Evolutionary conservation across 2,113 vertebrate genomes (phyloP).

Genomic region (Cavia porcellus): DNA sequence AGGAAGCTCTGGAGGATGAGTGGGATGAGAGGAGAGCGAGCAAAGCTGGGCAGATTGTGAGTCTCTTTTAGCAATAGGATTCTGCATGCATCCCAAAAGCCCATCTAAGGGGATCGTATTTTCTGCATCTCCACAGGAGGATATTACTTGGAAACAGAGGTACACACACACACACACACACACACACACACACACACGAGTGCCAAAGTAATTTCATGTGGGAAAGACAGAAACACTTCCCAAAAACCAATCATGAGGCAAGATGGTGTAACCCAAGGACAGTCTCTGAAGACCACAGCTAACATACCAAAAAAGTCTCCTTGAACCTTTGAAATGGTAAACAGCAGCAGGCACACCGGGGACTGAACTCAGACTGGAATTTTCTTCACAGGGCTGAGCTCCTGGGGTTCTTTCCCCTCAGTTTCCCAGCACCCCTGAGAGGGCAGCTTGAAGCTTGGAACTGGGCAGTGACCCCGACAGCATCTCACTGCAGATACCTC

Average conservation of each 20-base stretch:
- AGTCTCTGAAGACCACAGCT: neutral
- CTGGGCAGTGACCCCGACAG: accelerated
- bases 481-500: neutral
- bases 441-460: neutral
- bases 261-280: neutral
- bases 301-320: neutral
- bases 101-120: no score
- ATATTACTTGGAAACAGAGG: no score
- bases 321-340: neutral
- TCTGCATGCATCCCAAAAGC: no score
- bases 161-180: no score
- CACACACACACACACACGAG: neutral
- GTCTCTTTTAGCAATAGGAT: no score
- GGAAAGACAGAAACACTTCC: neutral
- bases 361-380: neutral
- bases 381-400: accelerated
- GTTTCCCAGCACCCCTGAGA: neutral
- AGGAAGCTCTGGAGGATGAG: no score
- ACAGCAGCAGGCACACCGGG: neutral
- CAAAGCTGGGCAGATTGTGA: no score
- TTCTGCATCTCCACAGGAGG: no score
- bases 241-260: neutral
- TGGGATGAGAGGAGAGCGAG: no score
- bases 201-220: no score
- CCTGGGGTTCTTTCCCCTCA: neutral